These are phyloP conservation scores for Carlito syrichta DNA, from an alignment of 2,113 vertebrate genomes.

Conservation along the genomic window DNA sequence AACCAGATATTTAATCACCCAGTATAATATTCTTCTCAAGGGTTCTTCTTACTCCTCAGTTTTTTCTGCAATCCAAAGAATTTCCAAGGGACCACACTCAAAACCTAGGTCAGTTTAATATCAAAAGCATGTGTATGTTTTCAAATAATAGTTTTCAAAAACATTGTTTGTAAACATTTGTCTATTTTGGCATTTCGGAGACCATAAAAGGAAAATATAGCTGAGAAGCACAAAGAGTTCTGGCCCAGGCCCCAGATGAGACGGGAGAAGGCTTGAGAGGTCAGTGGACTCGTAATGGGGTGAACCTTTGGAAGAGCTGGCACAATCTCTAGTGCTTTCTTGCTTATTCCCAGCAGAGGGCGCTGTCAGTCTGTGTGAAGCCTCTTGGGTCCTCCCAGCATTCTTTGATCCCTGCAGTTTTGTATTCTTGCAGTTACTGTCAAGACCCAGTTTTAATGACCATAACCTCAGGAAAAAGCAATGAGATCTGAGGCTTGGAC, in stretches of 20 bases:
- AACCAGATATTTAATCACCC: not conserved
- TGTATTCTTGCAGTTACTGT: slow-evolving; percentile 31
- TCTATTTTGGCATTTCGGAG: not conserved
- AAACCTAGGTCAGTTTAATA: not conserved
- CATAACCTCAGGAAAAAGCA: not conserved
- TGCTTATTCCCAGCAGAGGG: slow-evolving; percentile 51
- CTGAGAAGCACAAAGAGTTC: not conserved
- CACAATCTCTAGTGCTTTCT: not conserved
- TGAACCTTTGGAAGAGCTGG: rapidly evolving
- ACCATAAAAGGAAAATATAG: not conserved
- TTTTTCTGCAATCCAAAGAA: not conserved
- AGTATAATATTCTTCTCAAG: not conserved
- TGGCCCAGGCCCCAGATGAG: not conserved
- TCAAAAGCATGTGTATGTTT: not conserved
- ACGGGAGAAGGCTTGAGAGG: not conserved
- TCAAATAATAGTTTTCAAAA: not conserved
- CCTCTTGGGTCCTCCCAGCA: not conserved
- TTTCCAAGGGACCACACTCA: not conserved
- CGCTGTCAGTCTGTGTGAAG: not conserved
- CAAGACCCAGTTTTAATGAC: slow-evolving; percentile 24
- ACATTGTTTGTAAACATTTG: not conserved
- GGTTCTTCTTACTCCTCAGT: not conserved
- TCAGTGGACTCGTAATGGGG: not conserved
- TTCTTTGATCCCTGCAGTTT: slow-evolving; percentile 23
- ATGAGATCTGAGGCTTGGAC: slow-evolving; percentile 30